Conservation (phyloP, 2,888 invertebrate genomes). For the Cryptophagus acutangulus region DNA sequence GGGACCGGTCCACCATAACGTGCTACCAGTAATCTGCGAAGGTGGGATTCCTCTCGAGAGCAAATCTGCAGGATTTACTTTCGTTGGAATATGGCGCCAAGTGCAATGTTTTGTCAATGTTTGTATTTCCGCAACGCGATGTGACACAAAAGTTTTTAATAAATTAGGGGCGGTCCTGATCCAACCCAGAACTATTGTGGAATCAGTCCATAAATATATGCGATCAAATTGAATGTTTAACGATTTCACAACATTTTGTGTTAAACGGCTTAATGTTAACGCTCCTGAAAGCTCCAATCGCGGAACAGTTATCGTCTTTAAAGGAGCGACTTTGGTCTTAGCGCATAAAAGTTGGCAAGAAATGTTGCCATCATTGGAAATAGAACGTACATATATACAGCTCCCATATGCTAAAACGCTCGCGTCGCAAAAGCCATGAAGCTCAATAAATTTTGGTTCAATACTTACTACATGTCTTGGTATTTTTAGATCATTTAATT, state of each 20-base stretch:
- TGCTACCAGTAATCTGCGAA: not conserved
- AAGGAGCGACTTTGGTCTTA: no score
- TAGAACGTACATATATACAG: no score
- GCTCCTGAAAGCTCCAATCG: no score
- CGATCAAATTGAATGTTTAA: no score
- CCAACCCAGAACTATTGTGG: conserved; percentile 7
- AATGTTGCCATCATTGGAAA: no score
- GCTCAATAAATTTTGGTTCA: not conserved
- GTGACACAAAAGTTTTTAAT: conserved; percentile 10
- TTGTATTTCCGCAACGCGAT: conserved; percentile 14
- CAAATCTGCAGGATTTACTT: conserved; percentile 9
- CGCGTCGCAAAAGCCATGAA: no score
- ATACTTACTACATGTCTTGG: not conserved
- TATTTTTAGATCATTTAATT: conserved; percentile 6
- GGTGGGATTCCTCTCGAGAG: conserved; percentile 2
- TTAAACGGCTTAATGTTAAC: not conserved
- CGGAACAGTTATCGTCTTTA: no score
- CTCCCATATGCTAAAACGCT: no score
- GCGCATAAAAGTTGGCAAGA: no score
- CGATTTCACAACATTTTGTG: no score
- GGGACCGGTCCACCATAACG: conserved; percentile 5
- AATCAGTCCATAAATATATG: no score
- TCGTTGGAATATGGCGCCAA: conserved; percentile 11
- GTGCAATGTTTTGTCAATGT: not conserved
- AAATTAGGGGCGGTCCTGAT: not conserved